A percentile compares a stretch with the other conserved stretches of the same genome.
These are phyloP conservation scores for Moxostoma hubbsi DNA, from an alignment of 2,797 vertebrate species.

Conservation along the genomic window DNA sequence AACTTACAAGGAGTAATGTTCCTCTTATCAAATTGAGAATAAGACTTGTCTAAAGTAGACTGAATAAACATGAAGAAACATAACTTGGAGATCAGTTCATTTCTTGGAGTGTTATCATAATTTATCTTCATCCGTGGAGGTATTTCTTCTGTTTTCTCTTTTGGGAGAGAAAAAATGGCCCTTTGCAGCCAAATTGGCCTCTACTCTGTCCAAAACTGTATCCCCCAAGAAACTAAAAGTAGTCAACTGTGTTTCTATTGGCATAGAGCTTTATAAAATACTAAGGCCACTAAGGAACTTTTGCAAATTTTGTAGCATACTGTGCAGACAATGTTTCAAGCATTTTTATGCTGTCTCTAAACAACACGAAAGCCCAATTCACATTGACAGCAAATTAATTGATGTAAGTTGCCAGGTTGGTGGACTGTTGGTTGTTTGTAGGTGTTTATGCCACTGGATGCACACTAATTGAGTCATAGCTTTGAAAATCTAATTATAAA, in stretches of 20 bases:
- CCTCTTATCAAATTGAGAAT: conserved; percentile 23
- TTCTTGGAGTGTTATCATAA: not conserved
- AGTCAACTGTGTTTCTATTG: conserved; percentile 57
- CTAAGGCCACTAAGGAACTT: conserved; percentile 29
- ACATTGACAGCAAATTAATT: too few relatives aligned
- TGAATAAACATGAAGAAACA: conserved; percentile 33
- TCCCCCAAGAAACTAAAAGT: conserved; percentile 54
- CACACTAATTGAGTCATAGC: too few relatives aligned
- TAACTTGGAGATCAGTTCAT: conserved; percentile 25
- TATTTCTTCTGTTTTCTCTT: conserved; percentile 42
- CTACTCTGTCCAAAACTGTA: conserved; percentile 40
- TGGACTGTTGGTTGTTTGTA: too few relatives aligned
- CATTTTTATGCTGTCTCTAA: not conserved
- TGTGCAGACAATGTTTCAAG: conserved; percentile 36
- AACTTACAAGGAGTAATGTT: conserved; percentile 16
- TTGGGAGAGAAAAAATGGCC: conserved; percentile 25
- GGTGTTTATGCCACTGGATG: too few relatives aligned
- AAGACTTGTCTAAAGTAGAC: conserved; percentile 18
- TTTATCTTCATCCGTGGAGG: conserved; percentile 19
- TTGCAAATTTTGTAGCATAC: conserved; percentile 40
- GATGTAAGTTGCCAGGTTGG: too few relatives aligned
- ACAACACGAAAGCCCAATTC: not conserved
- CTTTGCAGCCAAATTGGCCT: conserved; percentile 44
- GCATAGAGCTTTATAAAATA: conserved; percentile 44
- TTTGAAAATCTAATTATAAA: too few relatives aligned